Evolutionary conservation across 2,113 vertebrate species (phyloP).

Genomic region (Pelecanus crispus): DNA sequence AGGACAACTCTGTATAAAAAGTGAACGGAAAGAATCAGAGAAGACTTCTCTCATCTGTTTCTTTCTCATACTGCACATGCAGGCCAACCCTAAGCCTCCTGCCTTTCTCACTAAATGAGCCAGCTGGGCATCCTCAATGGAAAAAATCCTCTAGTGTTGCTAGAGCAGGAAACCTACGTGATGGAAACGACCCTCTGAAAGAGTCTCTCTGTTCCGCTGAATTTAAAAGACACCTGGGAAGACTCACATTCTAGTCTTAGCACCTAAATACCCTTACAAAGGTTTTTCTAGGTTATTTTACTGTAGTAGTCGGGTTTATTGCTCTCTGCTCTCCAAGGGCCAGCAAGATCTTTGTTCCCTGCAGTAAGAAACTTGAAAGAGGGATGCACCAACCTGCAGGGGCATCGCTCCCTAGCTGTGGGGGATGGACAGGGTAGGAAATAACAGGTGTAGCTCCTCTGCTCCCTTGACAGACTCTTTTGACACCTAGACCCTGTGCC

Average conservation of each 20-base stretch:
- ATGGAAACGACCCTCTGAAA: not conserved
- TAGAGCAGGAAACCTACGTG: not conserved
- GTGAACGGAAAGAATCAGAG: not conserved
- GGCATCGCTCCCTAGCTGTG: not conserved
- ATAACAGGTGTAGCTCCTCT: not conserved
- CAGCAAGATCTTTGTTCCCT: not conserved
- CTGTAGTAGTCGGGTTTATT: not conserved
- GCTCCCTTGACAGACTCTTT: not conserved
- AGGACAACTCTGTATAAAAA: not conserved
- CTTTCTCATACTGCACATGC: rapidly evolving
- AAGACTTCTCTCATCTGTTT: not conserved
- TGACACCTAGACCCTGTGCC: not conserved
- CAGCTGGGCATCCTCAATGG: not conserved
- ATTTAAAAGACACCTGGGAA: not conserved
- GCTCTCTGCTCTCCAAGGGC: not conserved
- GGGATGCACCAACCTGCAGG: not conserved
- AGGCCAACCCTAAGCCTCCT: not conserved
- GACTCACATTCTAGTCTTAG: not conserved
- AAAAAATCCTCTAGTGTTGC: not conserved
- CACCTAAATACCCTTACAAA: not conserved
- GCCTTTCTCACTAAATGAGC: not conserved
- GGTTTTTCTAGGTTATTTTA: not conserved
- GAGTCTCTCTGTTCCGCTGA: not conserved
- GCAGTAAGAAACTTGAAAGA: not conserved
- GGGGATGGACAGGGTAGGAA: not conserved